Conservation (phyloP, 64 coral and sea anemone species). For the Exaiptasia diaphana region DNA sequence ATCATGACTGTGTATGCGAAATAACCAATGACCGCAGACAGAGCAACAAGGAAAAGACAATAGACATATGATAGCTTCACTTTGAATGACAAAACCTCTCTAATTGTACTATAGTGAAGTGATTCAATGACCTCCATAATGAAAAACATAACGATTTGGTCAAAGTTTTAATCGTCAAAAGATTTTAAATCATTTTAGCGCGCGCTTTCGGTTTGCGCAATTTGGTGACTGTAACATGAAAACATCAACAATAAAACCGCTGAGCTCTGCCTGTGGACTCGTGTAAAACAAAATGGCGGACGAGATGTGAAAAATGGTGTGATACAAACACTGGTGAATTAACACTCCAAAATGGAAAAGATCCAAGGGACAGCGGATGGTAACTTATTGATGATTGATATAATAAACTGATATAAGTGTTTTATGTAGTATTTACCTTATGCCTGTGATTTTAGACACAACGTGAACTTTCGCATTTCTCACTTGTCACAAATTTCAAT, state of each 20-base stretch:
- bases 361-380: background rate
- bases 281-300: slow-evolving; percentile 30
- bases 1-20: background rate
- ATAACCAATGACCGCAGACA: background rate
- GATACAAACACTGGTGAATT: too few relatives aligned
- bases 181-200: background rate
- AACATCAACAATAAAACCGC: background rate
- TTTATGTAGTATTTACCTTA: background rate
- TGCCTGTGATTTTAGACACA: background rate
- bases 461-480: too few relatives aligned
- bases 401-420: background rate
- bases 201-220: background rate
- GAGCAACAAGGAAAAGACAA: background rate
- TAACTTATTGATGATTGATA: background rate
- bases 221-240: background rate
- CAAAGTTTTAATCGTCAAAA: background rate
- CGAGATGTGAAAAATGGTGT: background rate
- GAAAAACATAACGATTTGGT: too few relatives aligned
- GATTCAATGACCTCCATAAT: too few relatives aligned
- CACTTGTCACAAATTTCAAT: too few relatives aligned
- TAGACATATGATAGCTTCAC: background rate
- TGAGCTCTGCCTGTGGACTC: background rate
- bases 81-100: too few relatives aligned
- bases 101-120: too few relatives aligned
- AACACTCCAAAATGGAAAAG: background rate